These are phyloP conservation scores for Macaria notata DNA, from an alignment of 2,888 invertebrate genomes.

Conservation along the genomic window DNA sequence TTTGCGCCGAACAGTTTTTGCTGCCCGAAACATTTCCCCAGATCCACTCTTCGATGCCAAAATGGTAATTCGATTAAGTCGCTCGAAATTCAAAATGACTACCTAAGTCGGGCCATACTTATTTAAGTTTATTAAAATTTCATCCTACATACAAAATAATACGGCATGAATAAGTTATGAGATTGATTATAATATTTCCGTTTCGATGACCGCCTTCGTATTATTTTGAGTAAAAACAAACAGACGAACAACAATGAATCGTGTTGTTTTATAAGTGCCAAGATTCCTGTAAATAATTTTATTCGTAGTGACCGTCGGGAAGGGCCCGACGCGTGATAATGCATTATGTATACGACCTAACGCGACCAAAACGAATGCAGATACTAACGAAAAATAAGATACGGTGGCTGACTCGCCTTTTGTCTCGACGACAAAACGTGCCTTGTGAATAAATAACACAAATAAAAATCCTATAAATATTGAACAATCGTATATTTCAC, in stretches of 20 bases:
- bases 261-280: slow-evolving; percentile 54
- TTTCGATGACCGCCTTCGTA: slow-evolving; percentile 30
- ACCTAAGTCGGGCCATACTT: background rate
- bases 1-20: slow-evolving; percentile 54
- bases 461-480: slow-evolving; percentile 80
- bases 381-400: slow-evolving; percentile 75
- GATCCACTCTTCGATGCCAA: slow-evolving; percentile 12
- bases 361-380: slow-evolving; percentile 77
- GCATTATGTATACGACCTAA: slow-evolving; percentile 79
- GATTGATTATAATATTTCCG: slow-evolving; percentile 37
- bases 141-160: slow-evolving; percentile 27
- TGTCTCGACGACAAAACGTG: slow-evolving; percentile 71
- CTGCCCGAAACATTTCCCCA: slow-evolving; percentile 38
- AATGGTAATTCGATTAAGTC: slow-evolving; percentile 19
- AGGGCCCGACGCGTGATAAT: slow-evolving; percentile 75
- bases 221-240: slow-evolving; percentile 28
- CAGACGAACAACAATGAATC: slow-evolving; percentile 37
- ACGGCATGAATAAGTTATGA: slow-evolving; percentile 33
- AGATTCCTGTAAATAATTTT: slow-evolving; percentile 64
- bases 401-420: slow-evolving; percentile 59
- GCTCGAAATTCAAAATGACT: slow-evolving; percentile 20
- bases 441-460: slow-evolving; percentile 76
- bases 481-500: slow-evolving; percentile 78
- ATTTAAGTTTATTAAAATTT: slow-evolving; percentile 28
- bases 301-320: slow-evolving; percentile 55